Base-by-base conservation (phyloP, 2,888 invertebrate species). In the Odontomyia ornata region DNA sequence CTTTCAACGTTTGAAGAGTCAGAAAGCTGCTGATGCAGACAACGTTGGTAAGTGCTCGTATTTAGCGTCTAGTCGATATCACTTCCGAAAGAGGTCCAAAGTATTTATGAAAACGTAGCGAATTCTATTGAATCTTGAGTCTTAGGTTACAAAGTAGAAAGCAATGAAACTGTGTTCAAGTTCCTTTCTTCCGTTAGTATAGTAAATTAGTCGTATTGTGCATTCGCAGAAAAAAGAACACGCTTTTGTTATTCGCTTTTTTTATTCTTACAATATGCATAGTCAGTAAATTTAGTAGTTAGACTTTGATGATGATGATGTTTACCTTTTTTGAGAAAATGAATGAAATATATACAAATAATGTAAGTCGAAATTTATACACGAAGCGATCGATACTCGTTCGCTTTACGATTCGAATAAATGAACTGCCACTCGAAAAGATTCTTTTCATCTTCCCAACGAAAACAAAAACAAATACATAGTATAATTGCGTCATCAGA, bases 1-100 rank as follows among this genome's bases (percentile, higher is more conserved):
- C 89, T 98, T 98, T 89, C 95, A 95, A 89, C 92, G 95, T 87
- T 90, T 96, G 88, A 97, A 96, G 89, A 96, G 95, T 87, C 94
- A 94, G 84, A 94, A 93, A 89, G 90, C 91, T 86, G 92, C 83
- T 77, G 83, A 84, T 81, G 83, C 84, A 79, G 84, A 86, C 80
- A 82, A 77, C 30, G 78, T 85, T 80, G 84, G 84, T 80, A 86
- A 75, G 75, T 75, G 60, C 36, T 28, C 23, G 18, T 72, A 72
- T 72, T 36, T 73, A 25, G 13, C 73, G 30, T 36, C 43, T 57
- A 73, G 60, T 73, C 73, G 60, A 52, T 72, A 72, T 56, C 56
- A 72, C n/a, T 72, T 72, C n/a, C 71, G 71, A 27, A 72, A 43
- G 36, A 23, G 71, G n/a, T 23, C 43, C 27, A 72, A 72, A 56